phyloP scores from a whole-genome alignment of 2,797 vertebrate genomes.

The Pachyuromys duprasi region DNA sequence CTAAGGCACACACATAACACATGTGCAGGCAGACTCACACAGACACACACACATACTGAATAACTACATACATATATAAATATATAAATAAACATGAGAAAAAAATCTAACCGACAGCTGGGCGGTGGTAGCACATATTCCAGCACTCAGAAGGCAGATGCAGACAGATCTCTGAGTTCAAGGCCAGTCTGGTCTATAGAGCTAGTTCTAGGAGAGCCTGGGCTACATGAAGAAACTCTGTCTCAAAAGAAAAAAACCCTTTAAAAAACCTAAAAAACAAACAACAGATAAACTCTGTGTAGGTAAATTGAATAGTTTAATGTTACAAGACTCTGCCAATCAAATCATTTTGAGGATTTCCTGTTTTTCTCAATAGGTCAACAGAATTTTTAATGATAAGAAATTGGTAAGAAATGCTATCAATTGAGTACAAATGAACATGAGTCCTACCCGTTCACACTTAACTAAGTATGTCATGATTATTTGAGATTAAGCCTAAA shows the following conservation, averaged over 20 bases:
- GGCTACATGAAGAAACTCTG: not conserved
- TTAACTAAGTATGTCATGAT: not conserved
- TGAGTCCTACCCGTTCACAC: not conserved
- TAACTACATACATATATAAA: not conserved
- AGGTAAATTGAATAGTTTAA: slow-evolving; percentile 7
- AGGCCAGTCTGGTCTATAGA: not conserved
- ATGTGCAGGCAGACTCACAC: not conserved
- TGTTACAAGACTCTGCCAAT: not conserved
- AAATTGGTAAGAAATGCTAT: slow-evolving; percentile 1
- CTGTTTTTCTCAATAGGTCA: not conserved
- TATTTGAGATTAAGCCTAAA: not conserved
- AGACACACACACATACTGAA: not conserved
- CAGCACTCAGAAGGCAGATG: not conserved
- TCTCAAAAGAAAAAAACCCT: not conserved
- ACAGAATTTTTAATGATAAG: not conserved
- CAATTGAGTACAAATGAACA: not conserved
- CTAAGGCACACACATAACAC: not conserved
- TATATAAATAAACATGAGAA: not conserved
- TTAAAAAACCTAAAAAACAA: not conserved
- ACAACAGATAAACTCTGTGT: not conserved
- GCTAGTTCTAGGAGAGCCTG: not conserved
- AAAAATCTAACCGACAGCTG: not conserved
- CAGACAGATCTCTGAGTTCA: not conserved
- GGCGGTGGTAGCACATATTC: not conserved
- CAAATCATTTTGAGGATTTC: slow-evolving; percentile 20